phyloP scores from a whole-genome alignment of 1,140 invertebrate genomes.

The Colletes gigas region DNA sequence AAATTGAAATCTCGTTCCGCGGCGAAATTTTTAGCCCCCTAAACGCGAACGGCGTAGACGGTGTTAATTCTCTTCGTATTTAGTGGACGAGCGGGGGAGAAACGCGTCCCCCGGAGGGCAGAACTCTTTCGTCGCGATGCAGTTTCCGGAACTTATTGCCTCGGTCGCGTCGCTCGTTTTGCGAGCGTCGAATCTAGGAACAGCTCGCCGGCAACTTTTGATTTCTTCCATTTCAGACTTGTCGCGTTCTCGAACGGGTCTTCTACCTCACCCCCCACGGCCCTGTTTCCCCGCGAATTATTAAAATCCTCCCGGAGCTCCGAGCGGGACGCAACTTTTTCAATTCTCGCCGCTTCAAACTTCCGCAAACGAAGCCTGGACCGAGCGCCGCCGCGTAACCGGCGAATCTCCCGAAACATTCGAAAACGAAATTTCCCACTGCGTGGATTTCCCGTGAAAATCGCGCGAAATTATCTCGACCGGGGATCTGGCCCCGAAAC shows the following conservation, averaged over 20 bases:
- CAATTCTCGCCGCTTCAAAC: slow-evolving; percentile 39
- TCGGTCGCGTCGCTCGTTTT: slow-evolving; percentile 17
- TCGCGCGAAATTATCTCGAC: slow-evolving; percentile 9
- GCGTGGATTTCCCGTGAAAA: not conserved
- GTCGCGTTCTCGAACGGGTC: slow-evolving; percentile 8
- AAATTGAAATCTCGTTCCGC: no score
- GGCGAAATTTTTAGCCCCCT: no score
- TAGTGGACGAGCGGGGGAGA: no score
- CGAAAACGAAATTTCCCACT: slow-evolving; percentile 16
- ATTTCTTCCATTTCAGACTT: slow-evolving; percentile 24
- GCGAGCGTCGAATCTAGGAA: no score
- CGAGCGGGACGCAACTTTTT: slow-evolving; percentile 36
- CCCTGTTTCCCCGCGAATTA: slow-evolving; percentile 22
- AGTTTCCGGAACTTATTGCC: slow-evolving; percentile 4
- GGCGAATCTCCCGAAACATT: slow-evolving; percentile 4
- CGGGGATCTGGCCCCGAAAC: not conserved
- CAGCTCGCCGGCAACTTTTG: slow-evolving; percentile 15
- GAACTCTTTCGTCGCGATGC: slow-evolving; percentile 10
- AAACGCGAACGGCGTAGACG: no score
- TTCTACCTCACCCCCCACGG: not conserved
- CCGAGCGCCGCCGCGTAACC: not conserved
- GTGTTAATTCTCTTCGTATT: no score
- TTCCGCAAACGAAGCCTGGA: slow-evolving; percentile 14
- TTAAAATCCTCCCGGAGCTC: slow-evolving; percentile 31
- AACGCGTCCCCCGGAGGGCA: not conserved